Base-by-base conservation (phyloP, 23 tunicate species). In the Clavelina lepadiformis region DNA sequence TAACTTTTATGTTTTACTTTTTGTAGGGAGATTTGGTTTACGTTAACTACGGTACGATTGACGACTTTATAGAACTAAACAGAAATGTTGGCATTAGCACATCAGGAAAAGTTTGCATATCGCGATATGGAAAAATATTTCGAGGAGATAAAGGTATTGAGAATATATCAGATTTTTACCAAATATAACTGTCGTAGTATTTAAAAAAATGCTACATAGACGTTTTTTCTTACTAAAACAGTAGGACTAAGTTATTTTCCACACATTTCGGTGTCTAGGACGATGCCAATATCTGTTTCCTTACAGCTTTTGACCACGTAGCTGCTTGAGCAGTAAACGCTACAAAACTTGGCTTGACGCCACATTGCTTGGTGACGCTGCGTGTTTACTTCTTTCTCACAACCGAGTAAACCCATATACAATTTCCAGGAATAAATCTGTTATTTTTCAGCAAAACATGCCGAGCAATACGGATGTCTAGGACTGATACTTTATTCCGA, bases 91-190 rank as follows among this genome's bases (percentile, higher is more conserved):
- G 50, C 21, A 82, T 86, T 31, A 50, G 64, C 37, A 74, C 84
- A 3, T 26, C 20, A 5, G 83, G 94, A 34, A 80, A 85, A 18
- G 67, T 88, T 20, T 88, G 96, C 51, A 80, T 88, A 13, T 58
- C 88, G 11, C 62, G 75, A 79, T 88, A 88, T 67, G 96, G 96
- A 35, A 51, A 31, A 60, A 81, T 88, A 67, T 88, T 81, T 36
- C 66, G 89, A 1, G 96, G 96, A 19, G 79, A 77, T 28, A 88
- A 88, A 88, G 91, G 82, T 82, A 7, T 35, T 33, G 35, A 23
- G 11, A 24, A 53, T 11, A n/a, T n/a, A n/a, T n/a, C n/a, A n/a
- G n/a, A n/a, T n/a, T n/a, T n/a, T n/a, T n/a, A n/a, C n/a, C n/a
- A n/a, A n/a, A n/a, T n/a, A n/a, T n/a, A n/a, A n/a, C n/a, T n/a